These are phyloP conservation scores for Capricornis sumatraensis DNA, from an alignment of 2,113 vertebrate species.

Conservation along the genomic window DNA sequence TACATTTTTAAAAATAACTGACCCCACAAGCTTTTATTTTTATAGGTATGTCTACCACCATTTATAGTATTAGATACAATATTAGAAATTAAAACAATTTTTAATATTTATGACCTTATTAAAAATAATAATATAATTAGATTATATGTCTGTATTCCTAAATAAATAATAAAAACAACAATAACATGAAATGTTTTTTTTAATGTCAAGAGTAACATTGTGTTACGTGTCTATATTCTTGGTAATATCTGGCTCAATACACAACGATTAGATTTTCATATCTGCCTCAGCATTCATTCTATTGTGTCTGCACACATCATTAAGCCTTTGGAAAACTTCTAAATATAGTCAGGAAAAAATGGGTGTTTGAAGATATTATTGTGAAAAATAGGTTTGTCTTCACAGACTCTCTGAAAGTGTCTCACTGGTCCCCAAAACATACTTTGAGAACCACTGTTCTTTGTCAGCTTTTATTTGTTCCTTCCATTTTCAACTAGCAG, in stretches of 20 bases:
- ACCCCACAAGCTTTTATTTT: neutral
- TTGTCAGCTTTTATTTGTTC: neutral
- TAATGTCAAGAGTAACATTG: neutral
- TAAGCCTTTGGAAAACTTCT: neutral
- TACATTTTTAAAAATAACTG: constrained; percentile 40
- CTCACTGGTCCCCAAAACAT: neutral
- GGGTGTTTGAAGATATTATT: neutral
- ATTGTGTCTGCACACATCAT: neutral
- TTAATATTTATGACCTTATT: neutral
- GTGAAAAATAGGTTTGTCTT: neutral
- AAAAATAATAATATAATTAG: neutral
- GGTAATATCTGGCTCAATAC: neutral
- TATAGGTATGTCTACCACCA: neutral
- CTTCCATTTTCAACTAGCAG: neutral
- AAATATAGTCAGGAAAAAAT: neutral
- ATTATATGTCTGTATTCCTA: neutral
- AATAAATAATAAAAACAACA: neutral
- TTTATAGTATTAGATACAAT: neutral
- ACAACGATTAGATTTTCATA: neutral
- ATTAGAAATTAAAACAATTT: neutral
- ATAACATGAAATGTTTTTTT: constrained; percentile 23
- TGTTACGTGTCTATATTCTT: neutral
- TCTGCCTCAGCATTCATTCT: neutral
- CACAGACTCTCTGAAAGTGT: neutral
- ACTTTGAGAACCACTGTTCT: neutral